Evolutionary conservation across 1,140 invertebrate genomes (phyloP).

Genomic region (Rhizoglyphus robini): DNA sequence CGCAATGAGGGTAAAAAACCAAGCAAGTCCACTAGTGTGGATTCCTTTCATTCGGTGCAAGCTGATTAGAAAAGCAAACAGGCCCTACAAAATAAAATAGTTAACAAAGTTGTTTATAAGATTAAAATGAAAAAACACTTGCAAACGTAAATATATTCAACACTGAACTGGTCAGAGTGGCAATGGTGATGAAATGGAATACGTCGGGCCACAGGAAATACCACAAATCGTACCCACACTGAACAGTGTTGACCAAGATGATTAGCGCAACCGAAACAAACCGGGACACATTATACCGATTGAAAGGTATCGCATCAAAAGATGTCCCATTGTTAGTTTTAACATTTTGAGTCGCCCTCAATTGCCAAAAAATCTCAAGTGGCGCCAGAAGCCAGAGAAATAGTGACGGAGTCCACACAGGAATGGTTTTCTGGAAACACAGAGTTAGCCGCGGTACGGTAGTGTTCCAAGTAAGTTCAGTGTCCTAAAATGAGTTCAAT

Average conservation of each 20-base stretch:
- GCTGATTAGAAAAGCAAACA: constrained; percentile 51
- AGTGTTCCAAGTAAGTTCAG: constrained; percentile 24
- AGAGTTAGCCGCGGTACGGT: constrained; percentile 29
- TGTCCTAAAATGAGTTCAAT: not conserved
- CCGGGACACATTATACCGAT: constrained; percentile 23
- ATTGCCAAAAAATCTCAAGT: constrained; percentile 23
- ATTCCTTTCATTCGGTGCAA: constrained; percentile 69
- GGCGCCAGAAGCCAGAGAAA: constrained; percentile 34
- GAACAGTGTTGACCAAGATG: not conserved
- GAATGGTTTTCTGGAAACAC: constrained; percentile 33
- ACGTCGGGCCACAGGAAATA: not conserved
- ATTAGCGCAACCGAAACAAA: constrained; percentile 17
- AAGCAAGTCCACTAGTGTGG: constrained; percentile 74
- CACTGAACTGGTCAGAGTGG: constrained; percentile 19
- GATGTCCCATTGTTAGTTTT: not conserved
- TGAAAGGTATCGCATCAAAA: constrained; percentile 26
- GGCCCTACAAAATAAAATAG: constrained; percentile 39
- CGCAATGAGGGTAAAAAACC: constrained; percentile 57
- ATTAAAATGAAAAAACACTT: constrained; percentile 9
- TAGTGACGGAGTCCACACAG: constrained; percentile 34
- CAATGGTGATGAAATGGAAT: not conserved
- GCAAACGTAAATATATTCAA: constrained; percentile 17
- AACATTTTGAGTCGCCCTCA: not conserved
- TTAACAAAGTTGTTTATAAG: not conserved
- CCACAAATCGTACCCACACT: not conserved